These are phyloP conservation scores for Rhinichthys osculus DNA, from an alignment of 2,797 vertebrate species.

Conservation along the genomic window DNA sequence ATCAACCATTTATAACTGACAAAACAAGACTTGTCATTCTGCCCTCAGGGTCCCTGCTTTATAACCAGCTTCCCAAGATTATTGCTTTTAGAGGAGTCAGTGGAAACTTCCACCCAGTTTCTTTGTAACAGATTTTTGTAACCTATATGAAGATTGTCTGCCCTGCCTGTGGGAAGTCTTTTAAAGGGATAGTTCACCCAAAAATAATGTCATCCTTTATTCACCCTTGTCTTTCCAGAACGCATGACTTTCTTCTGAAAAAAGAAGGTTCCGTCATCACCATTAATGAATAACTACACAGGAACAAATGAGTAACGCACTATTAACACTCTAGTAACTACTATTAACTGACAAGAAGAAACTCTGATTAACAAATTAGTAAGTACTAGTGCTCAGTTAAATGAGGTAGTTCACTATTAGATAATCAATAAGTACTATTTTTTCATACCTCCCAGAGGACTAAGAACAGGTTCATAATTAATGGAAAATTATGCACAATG, in stretches of 20 bases:
- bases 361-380: too few species aligned
- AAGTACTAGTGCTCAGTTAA: too few species aligned
- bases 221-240: background rate
- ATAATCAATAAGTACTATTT: too few species aligned
- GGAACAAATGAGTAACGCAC: too few species aligned
- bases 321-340: too few species aligned
- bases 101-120: constrained; percentile 2
- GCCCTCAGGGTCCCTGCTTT: constrained; percentile 27
- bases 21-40: constrained; percentile 40
- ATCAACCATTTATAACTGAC: constrained; percentile 5
- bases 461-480: too few species aligned
- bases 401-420: too few species aligned
- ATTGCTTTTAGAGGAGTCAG: background rate
- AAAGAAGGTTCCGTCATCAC: background rate
- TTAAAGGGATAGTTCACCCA: background rate
- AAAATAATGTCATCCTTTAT: background rate
- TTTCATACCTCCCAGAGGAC: too few species aligned
- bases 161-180: background rate
- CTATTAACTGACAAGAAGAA: too few species aligned
- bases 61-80: constrained; percentile 12
- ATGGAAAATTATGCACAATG: too few species aligned
- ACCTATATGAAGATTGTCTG: background rate
- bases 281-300: too few species aligned
- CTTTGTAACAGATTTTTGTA: background rate
- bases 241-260: background rate